These are phyloP conservation scores for Disparrhopalites patrizii DNA, from an alignment of 2,888 invertebrate genomes.

Conservation along the genomic window DNA sequence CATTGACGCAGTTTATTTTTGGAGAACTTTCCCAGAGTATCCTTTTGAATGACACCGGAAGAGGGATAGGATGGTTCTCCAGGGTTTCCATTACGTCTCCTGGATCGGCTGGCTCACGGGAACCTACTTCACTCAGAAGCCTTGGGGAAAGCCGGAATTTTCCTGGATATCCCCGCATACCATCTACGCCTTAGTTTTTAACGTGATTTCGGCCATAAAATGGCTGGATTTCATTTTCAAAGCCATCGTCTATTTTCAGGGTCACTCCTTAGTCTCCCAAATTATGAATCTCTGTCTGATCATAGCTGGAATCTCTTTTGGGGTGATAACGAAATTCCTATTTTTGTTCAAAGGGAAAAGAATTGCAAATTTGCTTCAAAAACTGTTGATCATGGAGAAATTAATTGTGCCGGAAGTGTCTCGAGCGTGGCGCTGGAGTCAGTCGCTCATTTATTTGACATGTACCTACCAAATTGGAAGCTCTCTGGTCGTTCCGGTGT, in stretches of 20 bases:
- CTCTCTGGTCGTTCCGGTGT: background rate
- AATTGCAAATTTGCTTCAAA: background rate
- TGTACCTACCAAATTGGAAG: background rate
- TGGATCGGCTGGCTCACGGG: constrained; percentile 10
- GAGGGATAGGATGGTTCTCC: constrained; percentile 7
- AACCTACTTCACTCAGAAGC: background rate
- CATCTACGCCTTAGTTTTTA: constrained; percentile 16
- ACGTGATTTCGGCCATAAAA: background rate
- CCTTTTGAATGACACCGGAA: too few relatives aligned
- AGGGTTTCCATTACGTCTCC: background rate
- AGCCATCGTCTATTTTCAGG: background rate
- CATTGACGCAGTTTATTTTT: too few relatives aligned
- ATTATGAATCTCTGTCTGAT: constrained; percentile 10
- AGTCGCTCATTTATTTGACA: background rate
- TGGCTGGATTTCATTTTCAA: background rate
- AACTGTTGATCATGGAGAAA: background rate
- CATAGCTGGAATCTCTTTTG: background rate
- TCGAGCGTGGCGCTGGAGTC: background rate
- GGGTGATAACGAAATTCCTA: background rate
- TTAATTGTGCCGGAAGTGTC: background rate
- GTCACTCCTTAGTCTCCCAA: background rate
- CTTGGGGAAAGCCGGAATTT: background rate
- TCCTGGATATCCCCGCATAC: constrained; percentile 4
- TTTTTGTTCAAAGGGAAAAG: constrained; percentile 7
- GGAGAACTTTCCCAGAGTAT: too few relatives aligned